Base-by-base conservation (phyloP, 2,113 vertebrate species). In the Dryoscopus gambensis region DNA sequence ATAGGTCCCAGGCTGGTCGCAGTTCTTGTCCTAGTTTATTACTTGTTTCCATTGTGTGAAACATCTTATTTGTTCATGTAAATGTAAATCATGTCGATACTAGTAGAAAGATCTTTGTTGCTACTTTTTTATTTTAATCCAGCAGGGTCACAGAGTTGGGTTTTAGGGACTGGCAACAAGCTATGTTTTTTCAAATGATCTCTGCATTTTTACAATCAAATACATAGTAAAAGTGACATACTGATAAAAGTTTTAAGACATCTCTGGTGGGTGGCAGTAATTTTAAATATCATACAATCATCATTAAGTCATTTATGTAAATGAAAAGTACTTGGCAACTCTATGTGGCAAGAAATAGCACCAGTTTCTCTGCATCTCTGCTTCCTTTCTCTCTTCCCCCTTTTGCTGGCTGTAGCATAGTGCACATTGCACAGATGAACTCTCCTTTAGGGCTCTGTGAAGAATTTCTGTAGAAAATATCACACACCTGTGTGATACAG, bases 11-110 rank as follows among this genome's bases (percentile, higher is more conserved):
- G 76, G 59, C 44, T 78, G 97, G 98, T 97, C 97, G 97, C 93
- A 93, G 86, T 90, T 90, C 96, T 89, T 7, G 5, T 95, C 37
- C 39, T 64, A 81, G 78, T 95, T 95, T 97, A 97, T 97, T 97
- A 93, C 83, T 92, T 90, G 53, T 64, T 94, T 96, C 93, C 81
- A 87, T 95, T 95, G 96, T 98, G 97, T 47, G 88, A 98, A 97
- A 77, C 79, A 97, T 65, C 89, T 98, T 97, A 98, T 98, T 97
- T 98, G 95, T 96, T 98, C 97, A 97, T 97, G 98, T 97, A 98
- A 98, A 98, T 98, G 96, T 98, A 97, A 98, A 98, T 98, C 97
- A 62, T 97, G 97, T 96, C 94, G 91, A 64, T 97, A 97, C 96
- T 97, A 89, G 97, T 97, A 91, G 67, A 78, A 88, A 35, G 50